These are phyloP conservation scores for Choreutis nemorana DNA, from an alignment of 2,888 invertebrate species.

Conservation along the genomic window DNA sequence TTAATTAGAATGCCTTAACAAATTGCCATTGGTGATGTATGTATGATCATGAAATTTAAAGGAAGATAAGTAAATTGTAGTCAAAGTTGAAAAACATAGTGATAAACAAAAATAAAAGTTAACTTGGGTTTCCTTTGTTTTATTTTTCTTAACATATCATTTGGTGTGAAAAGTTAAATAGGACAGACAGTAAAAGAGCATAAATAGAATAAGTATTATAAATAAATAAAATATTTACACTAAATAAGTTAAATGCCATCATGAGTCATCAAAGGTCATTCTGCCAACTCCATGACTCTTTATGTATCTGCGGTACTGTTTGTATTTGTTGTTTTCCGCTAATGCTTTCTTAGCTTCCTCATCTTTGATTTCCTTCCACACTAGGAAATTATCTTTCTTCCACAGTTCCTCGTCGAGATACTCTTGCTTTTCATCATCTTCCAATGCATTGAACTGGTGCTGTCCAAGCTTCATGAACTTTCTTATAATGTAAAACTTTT, in stretches of 20 bases:
- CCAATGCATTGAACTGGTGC: conserved; percentile 76
- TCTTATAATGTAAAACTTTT: conserved; percentile 85
- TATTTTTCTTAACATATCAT: conserved; percentile 10
- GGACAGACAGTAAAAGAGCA: neutral
- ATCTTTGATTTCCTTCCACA: conserved; percentile 84
- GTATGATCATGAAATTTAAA: conserved; percentile 31
- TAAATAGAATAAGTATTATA: neutral
- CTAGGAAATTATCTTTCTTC: conserved; percentile 79
- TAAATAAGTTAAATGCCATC: conserved; percentile 19
- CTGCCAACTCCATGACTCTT: conserved; percentile 89
- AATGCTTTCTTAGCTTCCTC: conserved; percentile 85
- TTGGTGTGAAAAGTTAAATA: neutral
- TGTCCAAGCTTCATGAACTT: conserved; percentile 77
- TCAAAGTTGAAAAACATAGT: conserved; percentile 52
- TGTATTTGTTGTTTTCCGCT: conserved; percentile 87
- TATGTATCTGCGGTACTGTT: conserved; percentile 88
- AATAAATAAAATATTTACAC: conserved; percentile 3
- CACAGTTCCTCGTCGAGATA: conserved; percentile 81
- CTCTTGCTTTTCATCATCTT: conserved; percentile 77
- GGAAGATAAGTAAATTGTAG: conserved; percentile 37
- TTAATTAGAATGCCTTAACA: conserved; percentile 43
- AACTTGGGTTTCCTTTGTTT: conserved; percentile 51
- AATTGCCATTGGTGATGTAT: conserved; percentile 54
- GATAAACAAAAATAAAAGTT: conserved; percentile 47
- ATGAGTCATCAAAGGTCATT: conserved; percentile 90